These are phyloP conservation scores for Gastracanthus pulcherrimus DNA, from an alignment of 2,888 invertebrate genomes.

Conservation along the genomic window DNA sequence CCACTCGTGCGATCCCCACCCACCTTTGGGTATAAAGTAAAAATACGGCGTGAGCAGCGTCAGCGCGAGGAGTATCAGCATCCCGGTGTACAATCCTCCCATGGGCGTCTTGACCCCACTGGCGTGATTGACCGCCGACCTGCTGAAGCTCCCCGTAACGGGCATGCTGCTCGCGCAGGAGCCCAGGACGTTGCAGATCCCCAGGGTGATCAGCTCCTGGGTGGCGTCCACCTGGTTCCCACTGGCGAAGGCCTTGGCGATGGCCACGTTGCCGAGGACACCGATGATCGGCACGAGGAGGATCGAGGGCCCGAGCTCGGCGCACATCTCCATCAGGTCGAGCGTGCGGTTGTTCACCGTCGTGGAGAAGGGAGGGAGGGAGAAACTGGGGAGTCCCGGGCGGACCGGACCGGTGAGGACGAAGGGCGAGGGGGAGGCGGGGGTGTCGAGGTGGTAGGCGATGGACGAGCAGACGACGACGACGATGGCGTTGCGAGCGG, in stretches of 20 bases:
- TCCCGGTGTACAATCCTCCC: constrained; percentile 90
- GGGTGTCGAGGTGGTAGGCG: constrained; percentile 81
- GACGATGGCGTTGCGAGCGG: constrained; percentile 90
- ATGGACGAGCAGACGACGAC: constrained; percentile 86
- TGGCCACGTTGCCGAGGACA: constrained; percentile 95
- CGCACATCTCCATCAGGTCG: constrained; percentile 84
- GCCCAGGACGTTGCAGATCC: constrained; percentile 90
- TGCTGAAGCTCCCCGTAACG: constrained; percentile 92
- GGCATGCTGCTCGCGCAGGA: constrained; percentile 95
- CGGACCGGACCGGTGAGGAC: constrained; percentile 87
- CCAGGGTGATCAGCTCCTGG: constrained; percentile 92
- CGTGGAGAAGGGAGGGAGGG: constrained; percentile 86
- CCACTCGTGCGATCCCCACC: neutral
- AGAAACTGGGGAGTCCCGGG: constrained; percentile 86
- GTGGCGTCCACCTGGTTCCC: constrained; percentile 92
- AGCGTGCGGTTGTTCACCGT: constrained; percentile 80
- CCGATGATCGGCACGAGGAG: constrained; percentile 93
- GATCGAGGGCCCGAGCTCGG: constrained; percentile 91
- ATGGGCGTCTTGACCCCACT: constrained; percentile 94
- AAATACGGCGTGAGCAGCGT: constrained; percentile 93
- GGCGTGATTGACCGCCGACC: constrained; percentile 96
- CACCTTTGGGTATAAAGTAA: constrained; percentile 89
- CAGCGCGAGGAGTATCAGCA: constrained; percentile 90
- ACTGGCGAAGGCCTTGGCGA: constrained; percentile 94
- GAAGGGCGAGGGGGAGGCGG: constrained; percentile 81